Evolutionary conservation across 1,140 invertebrate genomes (phyloP).

Genomic region (Drosophila tani): DNA sequence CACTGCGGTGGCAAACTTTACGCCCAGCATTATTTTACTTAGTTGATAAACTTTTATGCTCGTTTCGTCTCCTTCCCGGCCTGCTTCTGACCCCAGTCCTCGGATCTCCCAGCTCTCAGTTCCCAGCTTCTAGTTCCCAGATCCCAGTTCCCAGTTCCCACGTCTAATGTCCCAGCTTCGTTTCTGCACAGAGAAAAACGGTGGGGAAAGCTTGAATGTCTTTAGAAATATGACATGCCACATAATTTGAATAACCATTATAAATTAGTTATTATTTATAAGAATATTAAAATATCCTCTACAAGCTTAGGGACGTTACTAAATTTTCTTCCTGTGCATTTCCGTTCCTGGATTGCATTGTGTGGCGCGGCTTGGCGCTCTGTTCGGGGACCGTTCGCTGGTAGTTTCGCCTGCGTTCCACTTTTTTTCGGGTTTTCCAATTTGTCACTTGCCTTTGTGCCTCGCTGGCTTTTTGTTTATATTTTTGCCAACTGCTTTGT

Average conservation of each 20-base stretch:
- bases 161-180: constrained; percentile 25
- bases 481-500: constrained; percentile 60
- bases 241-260: too few species aligned
- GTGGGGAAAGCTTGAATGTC: too few species aligned
- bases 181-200: neutral
- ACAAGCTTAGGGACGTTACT: too few species aligned
- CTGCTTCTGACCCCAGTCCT: constrained; percentile 12
- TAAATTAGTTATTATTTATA: neutral
- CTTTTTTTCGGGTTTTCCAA: constrained; percentile 60
- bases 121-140: constrained; percentile 7
- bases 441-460: constrained; percentile 66
- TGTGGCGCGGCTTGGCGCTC: constrained; percentile 21
- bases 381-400: constrained; percentile 40
- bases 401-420: constrained; percentile 49
- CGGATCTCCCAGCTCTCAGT: constrained; percentile 13
- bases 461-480: constrained; percentile 42
- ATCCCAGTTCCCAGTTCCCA: constrained; percentile 20
- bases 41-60: constrained; percentile 81
- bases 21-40: constrained; percentile 81
- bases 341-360: constrained; percentile 5
- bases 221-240: too few species aligned
- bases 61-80: constrained; percentile 21
- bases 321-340: neutral
- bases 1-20: constrained; percentile 78
- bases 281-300: neutral